Conservation (phyloP, 2,888 invertebrate genomes). For the Sclerodermus sp. region DNA sequence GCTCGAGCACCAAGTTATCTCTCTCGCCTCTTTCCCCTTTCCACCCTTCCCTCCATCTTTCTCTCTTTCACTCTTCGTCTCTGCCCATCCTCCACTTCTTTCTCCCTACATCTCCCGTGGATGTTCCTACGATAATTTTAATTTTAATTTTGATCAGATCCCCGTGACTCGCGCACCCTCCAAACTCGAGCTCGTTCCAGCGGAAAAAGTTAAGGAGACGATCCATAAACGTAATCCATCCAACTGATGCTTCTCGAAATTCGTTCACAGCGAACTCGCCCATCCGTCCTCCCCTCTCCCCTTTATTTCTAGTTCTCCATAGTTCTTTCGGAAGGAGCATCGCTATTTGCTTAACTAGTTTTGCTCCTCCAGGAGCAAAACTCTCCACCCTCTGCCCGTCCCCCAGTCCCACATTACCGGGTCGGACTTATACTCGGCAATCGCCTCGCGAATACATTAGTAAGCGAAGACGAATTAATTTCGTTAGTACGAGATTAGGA, state of each 20-base stretch:
- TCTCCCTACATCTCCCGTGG: constrained; percentile 13
- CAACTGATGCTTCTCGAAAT: background rate
- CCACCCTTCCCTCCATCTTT: constrained; percentile 6
- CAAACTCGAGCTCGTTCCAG: constrained; percentile 16
- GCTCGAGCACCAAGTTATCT: too few species aligned
- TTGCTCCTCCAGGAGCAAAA: constrained; percentile 23
- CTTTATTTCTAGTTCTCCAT: background rate
- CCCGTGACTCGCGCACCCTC: constrained; percentile 18
- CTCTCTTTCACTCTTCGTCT: constrained; percentile 9
- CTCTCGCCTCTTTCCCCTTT: constrained; percentile 10
- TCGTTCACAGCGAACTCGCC: constrained; percentile 3
- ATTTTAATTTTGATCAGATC: constrained; percentile 50
- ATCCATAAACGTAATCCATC: constrained; percentile 41
- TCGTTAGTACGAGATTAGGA: constrained; percentile 34
- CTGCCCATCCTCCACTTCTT: constrained; percentile 6
- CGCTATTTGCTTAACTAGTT: constrained; percentile 54
- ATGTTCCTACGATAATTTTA: constrained; percentile 40
- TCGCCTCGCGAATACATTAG: constrained; percentile 40
- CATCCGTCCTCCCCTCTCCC: constrained; percentile 10
- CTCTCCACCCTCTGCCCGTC: constrained; percentile 13
- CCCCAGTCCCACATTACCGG: constrained; percentile 10
- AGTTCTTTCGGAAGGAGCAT: constrained; percentile 20
- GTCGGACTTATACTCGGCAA: constrained; percentile 27
- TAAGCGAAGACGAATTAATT: constrained; percentile 46
- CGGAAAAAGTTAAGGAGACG: constrained; percentile 34